phyloP scores from a whole-genome alignment of 2,888 invertebrate genomes.

The Trissonchulus sp. region DNA sequence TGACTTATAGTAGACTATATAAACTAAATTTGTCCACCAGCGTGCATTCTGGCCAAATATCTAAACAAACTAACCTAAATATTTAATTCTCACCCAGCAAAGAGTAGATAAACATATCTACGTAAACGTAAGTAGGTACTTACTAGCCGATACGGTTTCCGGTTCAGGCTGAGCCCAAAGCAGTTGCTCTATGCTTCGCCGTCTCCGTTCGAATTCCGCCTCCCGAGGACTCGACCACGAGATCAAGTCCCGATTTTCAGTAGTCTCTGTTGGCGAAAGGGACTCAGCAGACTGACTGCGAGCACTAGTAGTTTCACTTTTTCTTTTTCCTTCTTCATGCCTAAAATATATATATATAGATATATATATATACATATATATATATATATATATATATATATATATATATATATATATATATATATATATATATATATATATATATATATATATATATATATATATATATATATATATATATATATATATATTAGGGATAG shows the following conservation, averaged over 20 bases:
- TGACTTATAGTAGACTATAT: no score
- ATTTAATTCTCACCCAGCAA: no score
- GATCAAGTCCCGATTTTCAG: not conserved
- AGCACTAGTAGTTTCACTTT: not conserved
- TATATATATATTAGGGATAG: no score
- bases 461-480: no score
- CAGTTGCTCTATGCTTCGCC: not conserved
- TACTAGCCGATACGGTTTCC: no score
- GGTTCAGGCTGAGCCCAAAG: no score
- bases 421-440: not conserved
- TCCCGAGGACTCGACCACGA: not conserved
- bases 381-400: not conserved
- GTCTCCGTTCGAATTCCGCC: not conserved
- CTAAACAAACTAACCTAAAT: no score
- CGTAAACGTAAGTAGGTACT: no score
- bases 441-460: not conserved
- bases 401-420: not conserved
- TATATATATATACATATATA: not conserved
- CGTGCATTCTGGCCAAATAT: no score
- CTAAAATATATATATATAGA: not conserved
- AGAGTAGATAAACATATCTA: no score
- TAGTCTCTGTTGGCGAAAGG: not conserved
- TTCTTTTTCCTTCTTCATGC: not conserved
- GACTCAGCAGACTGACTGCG: not conserved
- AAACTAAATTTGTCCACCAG: no score